phyloP scores from a whole-genome alignment of 2,888 invertebrate species.

The Hemaris fuciformis region DNA sequence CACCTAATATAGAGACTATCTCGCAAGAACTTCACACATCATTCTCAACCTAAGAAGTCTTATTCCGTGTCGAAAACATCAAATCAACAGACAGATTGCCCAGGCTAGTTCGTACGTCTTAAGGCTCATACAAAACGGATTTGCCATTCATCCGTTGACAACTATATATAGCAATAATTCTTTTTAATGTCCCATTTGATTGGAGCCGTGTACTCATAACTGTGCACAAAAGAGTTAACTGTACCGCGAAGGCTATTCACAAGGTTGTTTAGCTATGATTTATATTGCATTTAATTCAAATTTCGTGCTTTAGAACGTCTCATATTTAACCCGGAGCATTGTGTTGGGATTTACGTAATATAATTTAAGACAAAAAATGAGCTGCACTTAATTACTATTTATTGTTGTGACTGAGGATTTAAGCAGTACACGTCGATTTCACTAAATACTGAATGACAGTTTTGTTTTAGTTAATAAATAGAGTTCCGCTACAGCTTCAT shows the following conservation, averaged over 20 bases:
- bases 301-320: slow-evolving; percentile 55
- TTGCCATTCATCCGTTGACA: slow-evolving; percentile 69
- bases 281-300: slow-evolving; percentile 70
- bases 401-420: neutral
- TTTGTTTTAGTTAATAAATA: neutral
- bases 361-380: slow-evolving; percentile 11
- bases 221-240: slow-evolving; percentile 62
- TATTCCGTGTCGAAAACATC: too few species aligned
- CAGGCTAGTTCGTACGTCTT: neutral
- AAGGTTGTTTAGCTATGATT: slow-evolving; percentile 74
- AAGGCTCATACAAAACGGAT: slow-evolving; percentile 35
- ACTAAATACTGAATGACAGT: neutral
- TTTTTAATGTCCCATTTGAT: slow-evolving; percentile 78
- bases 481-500: too few species aligned
- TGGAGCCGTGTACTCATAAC: slow-evolving; percentile 60
- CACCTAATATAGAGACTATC: too few species aligned
- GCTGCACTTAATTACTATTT: slow-evolving; percentile 11
- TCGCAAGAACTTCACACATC: too few species aligned
- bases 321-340: slow-evolving; percentile 25
- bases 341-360: slow-evolving; percentile 27
- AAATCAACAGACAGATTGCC: neutral
- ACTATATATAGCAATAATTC: slow-evolving; percentile 72
- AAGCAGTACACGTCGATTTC: neutral
- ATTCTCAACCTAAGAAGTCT: neutral
- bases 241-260: slow-evolving; percentile 67